These are phyloP conservation scores for Holothuria leucospilota DNA, from an alignment of 53 echinoderm and acorn worm genomes.

Conservation along the genomic window DNA sequence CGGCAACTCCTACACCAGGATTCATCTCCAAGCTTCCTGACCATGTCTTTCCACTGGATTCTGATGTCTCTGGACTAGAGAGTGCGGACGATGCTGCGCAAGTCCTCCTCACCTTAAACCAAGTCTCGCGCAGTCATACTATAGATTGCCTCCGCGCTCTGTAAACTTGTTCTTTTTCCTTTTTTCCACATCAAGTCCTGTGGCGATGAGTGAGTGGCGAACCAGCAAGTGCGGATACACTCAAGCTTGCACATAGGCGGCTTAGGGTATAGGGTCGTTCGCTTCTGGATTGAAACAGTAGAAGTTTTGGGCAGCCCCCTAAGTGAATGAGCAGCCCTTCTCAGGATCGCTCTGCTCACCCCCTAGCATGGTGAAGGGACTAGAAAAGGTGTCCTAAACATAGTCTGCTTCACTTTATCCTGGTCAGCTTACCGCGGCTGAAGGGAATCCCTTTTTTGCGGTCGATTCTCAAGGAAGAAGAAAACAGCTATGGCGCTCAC, in stretches of 20 bases:
- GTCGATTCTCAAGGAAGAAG: no score
- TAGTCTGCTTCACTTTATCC: constrained; percentile 47
- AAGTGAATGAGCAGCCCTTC: constrained; percentile 1
- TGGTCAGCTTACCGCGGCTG: no score
- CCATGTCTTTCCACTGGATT: no score
- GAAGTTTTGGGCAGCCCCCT: neutral
- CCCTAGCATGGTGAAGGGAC: constrained; percentile 5
- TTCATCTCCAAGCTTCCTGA: no score
- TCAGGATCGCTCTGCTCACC: constrained; percentile 25
- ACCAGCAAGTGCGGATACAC: constrained; percentile 50
- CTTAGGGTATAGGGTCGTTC: constrained; percentile 47
- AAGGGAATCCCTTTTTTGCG: neutral
- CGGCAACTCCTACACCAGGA: no score
- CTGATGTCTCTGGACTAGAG: no score
- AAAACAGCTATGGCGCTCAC: constrained; percentile 1
- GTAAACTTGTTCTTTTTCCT: no score
- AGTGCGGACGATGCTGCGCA: no score
- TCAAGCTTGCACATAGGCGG: constrained; percentile 63
- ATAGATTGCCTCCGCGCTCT: no score
- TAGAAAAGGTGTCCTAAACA: constrained; percentile 57
- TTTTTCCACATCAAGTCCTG: constrained; percentile 35
- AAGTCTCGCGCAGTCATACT: no score
- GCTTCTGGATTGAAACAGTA: constrained; percentile 15
- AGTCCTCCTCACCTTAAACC: no score
- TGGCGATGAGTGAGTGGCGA: constrained; percentile 46